A percentile compares a stretch with the other conserved stretches of the same genome.
Conservation (phyloP, 1,140 invertebrate species). For the Saccostrea echinata region DNA sequence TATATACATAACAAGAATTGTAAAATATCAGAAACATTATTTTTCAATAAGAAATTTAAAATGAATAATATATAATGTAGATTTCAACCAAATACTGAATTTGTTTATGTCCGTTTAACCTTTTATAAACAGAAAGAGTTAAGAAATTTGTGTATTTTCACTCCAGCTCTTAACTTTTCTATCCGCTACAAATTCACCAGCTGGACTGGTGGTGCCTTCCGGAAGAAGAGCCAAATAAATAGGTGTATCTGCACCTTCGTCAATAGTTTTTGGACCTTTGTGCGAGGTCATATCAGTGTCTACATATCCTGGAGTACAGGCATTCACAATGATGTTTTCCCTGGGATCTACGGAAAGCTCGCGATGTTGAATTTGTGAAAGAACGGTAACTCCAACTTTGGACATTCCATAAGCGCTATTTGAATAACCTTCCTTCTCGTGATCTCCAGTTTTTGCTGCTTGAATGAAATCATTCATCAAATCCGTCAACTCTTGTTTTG, state of each 20-base stretch:
- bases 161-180: conserved; percentile 61
- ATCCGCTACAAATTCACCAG: conserved; percentile 79
- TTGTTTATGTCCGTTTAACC: no score
- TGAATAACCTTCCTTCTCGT: conserved; percentile 84
- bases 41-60: no score
- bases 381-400: conserved; percentile 85
- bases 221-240: conserved; percentile 82
- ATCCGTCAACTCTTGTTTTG: conserved; percentile 82
- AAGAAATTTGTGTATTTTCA: no score
- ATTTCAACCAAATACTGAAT: no score
- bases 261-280: conserved; percentile 85
- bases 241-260: conserved; percentile 83
- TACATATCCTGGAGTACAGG: conserved; percentile 84
- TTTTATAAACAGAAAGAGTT: no score
- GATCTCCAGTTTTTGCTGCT: conserved; percentile 82
- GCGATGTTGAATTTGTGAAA: conserved; percentile 83
- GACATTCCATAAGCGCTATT: conserved; percentile 84
- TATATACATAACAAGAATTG: no score
- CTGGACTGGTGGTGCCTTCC: conserved; percentile 75
- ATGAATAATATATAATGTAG: no score
- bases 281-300: conserved; percentile 88
- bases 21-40: no score
- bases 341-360: conserved; percentile 72
- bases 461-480: conserved; percentile 86
- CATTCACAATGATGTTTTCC: conserved; percentile 85